Conservation (phyloP, 2,888 invertebrate genomes). For the Ferrisia virgata region DNA sequence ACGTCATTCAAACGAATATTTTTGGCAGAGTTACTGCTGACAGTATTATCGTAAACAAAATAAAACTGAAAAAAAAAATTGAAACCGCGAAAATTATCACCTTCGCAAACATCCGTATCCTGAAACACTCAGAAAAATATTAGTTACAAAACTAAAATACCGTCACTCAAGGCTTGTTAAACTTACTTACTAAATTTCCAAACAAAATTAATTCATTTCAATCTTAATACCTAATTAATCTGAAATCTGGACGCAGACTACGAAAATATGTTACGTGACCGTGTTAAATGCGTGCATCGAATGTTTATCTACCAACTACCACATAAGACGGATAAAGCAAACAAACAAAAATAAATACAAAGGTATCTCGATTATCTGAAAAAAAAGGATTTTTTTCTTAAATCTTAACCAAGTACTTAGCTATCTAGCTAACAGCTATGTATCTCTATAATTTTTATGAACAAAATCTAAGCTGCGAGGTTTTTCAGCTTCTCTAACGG, state of each 20-base stretch:
- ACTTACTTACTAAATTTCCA: not conserved
- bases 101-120: not conserved
- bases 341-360: too few relatives aligned
- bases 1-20: slow-evolving; percentile 15
- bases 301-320: too few relatives aligned
- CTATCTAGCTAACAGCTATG: too few relatives aligned
- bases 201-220: not conserved
- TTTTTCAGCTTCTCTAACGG: too few relatives aligned
- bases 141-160: not conserved
- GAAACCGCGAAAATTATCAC: not conserved
- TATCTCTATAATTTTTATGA: too few relatives aligned
- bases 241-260: not conserved
- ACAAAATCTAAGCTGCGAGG: too few relatives aligned
- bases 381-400: not conserved
- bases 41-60: not conserved
- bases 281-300: not conserved
- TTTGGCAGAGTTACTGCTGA: slow-evolving; percentile 1
- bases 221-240: not conserved
- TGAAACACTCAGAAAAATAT: not conserved
- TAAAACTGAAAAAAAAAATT: not conserved
- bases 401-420: not conserved
- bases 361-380: not conserved
- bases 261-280: slow-evolving; percentile 5
- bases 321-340: not conserved
- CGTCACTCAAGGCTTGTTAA: not conserved